These are phyloP conservation scores for Lagopus leucura DNA, from an alignment of 2,113 vertebrate species.

Conservation along the genomic window DNA sequence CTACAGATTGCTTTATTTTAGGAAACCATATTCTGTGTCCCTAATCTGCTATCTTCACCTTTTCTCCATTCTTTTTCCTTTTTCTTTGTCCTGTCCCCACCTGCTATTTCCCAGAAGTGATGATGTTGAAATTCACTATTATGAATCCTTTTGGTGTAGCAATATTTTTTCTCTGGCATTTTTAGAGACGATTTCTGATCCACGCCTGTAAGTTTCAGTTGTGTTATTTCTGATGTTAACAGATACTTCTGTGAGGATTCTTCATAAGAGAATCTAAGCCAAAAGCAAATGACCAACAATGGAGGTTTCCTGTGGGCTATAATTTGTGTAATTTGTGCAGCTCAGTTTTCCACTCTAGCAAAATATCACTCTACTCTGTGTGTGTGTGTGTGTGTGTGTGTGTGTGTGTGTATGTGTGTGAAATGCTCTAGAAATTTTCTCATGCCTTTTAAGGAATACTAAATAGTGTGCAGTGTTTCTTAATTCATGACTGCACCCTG, in stretches of 20 bases:
- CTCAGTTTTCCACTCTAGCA: conserved; percentile 38
- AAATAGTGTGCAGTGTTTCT: conserved; percentile 11
- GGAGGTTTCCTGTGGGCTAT: conserved; percentile 25
- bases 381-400: too few species aligned
- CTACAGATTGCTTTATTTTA: conserved; percentile 15
- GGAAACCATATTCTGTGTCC: not conserved
- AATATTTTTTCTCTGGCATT: conserved; percentile 26
- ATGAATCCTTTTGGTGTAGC: not conserved
- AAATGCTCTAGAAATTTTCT: conserved; percentile 35
- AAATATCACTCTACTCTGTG: not conserved
- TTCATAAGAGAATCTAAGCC: conserved; percentile 61
- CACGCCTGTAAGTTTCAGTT: conserved; percentile 32
- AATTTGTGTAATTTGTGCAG: conserved; percentile 49
- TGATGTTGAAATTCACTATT: not conserved
- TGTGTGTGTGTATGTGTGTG: not conserved
- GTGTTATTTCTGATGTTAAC: conserved; percentile 62
- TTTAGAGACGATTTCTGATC: conserved; percentile 53
- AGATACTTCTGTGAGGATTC: conserved; percentile 41
- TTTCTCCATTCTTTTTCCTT: not conserved
- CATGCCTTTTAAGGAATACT: conserved; percentile 49
- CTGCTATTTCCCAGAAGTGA: not conserved
- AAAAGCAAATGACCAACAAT: conserved; percentile 53
- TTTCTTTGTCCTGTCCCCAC: not conserved
- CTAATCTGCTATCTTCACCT: not conserved
- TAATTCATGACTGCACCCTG: not conserved